A percentile compares a stretch with the other conserved stretches of the same genome.
These are phyloP conservation scores for Shinisaurus crocodilurus DNA, from an alignment of 2,113 vertebrate species.

Conservation along the genomic window DNA sequence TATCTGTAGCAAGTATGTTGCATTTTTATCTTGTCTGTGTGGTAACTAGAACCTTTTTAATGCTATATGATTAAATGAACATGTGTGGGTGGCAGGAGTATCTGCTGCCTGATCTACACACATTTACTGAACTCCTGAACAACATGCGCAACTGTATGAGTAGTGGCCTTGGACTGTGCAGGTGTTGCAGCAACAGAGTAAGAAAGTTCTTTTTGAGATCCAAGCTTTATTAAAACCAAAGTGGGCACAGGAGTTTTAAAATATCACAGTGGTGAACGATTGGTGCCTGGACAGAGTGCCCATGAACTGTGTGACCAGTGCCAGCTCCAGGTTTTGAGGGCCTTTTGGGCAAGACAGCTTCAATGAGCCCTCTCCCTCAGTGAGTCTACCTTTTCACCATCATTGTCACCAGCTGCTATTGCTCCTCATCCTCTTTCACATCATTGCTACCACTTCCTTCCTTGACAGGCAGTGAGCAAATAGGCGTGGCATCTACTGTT, in stretches of 20 bases:
- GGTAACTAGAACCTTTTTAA: conserved; percentile 11
- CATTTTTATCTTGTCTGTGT: conserved; percentile 13
- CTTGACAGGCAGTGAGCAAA: too few relatives aligned
- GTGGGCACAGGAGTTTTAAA: not conserved
- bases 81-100: not conserved
- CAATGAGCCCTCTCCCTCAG: too few relatives aligned
- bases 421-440: too few relatives aligned
- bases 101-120: not conserved
- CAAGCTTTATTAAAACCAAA: not conserved
- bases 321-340: too few relatives aligned
- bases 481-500: too few relatives aligned
- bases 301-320: too few relatives aligned
- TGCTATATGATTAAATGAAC: not conserved
- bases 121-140: not conserved
- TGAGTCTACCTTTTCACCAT: too few relatives aligned
- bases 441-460: too few relatives aligned
- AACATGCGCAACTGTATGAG: not conserved
- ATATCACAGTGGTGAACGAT: not conserved
- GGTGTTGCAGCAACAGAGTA: not conserved
- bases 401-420: too few relatives aligned
- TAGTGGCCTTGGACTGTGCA: not conserved
- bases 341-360: too few relatives aligned
- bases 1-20: conserved; percentile 12
- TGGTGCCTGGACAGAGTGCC: not conserved
- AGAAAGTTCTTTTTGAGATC: not conserved